These are phyloP conservation scores for Steatocranus sp. DNA, from an alignment of 2,797 vertebrate genomes.

Conservation along the genomic window DNA sequence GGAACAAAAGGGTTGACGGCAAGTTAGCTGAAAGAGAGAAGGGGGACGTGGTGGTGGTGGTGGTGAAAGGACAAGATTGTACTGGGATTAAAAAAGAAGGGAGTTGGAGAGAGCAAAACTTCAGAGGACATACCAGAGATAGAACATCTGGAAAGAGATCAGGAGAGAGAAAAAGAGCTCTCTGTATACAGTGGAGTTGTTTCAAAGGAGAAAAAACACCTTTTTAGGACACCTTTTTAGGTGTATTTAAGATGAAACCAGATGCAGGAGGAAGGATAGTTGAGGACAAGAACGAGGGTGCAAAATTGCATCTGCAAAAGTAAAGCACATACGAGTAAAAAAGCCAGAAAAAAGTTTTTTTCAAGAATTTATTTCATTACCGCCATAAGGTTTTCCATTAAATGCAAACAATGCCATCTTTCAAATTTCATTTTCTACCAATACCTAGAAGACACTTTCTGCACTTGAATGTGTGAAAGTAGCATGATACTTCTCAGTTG, in stretches of 20 bases:
- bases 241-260: neutral
- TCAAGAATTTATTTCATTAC: neutral
- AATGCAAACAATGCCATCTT: neutral
- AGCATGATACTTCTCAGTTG: neutral
- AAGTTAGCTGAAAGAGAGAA: constrained; percentile 4
- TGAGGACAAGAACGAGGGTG: neutral
- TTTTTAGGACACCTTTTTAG: neutral
- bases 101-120: neutral
- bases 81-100: neutral
- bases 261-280: neutral
- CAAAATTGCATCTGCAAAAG: neutral
- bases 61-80: neutral
- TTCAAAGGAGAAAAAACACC: neutral
- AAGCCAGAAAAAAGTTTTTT: neutral
- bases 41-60: neutral
- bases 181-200: neutral
- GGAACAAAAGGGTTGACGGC: constrained; percentile 30
- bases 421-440: neutral
- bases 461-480: neutral
- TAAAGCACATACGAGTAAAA: neutral
- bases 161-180: neutral
- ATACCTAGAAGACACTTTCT: neutral
- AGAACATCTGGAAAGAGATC: constrained; percentile 9
- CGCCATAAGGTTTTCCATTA: neutral
- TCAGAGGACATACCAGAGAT: constrained; percentile 9